These are phyloP conservation scores for Hexactinellida sp. DNA, from an alignment of 37 sponge, comb jelly and placozoan genomes.

Conservation along the genomic window DNA sequence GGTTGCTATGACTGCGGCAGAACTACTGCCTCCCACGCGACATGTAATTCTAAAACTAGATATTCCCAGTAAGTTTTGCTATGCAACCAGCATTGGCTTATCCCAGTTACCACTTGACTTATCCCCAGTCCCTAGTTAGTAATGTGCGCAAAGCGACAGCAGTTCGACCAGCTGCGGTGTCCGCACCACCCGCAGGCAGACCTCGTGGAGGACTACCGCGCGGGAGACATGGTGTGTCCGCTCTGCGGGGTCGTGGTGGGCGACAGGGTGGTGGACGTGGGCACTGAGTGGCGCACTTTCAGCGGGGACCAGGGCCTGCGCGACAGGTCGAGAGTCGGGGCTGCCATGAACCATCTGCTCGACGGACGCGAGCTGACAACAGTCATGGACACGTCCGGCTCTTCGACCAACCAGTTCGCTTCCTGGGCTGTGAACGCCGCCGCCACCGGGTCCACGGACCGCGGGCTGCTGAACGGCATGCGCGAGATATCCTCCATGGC, in stretches of 20 bases:
- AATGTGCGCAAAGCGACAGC: background rate
- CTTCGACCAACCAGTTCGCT: background rate
- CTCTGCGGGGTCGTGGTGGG: conserved; percentile 96
- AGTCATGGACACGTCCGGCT: conserved; percentile 37
- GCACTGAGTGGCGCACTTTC: conserved; percentile 98
- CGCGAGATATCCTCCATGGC: conserved; percentile 77
- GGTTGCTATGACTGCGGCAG: too few species aligned
- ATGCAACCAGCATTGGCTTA: too few species aligned
- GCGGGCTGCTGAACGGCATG: conserved; percentile 60
- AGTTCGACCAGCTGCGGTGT: conserved; percentile 32
- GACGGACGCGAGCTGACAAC: conserved; percentile 55
- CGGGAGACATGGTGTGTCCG: conserved; percentile 92
- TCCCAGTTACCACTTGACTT: too few species aligned
- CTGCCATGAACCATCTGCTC: conserved; percentile 73
- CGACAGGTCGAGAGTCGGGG: conserved; percentile 88
- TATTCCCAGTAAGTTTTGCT: too few species aligned
- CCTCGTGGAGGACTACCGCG: conserved; percentile 83
- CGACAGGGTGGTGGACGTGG: conserved; percentile 94
- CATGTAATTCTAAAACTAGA: too few species aligned
- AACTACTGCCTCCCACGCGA: too few species aligned
- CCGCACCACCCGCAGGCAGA: conserved; percentile 72
- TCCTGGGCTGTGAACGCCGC: background rate
- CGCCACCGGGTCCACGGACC: conserved; percentile 29
- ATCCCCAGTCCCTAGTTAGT: too few species aligned
- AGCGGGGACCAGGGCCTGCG: conserved; percentile 61